Evolutionary conservation across 2,888 invertebrate species (phyloP), one percentile per base, ranked within the genome.

Genomic region (Neuroscelio doddi): DNA sequence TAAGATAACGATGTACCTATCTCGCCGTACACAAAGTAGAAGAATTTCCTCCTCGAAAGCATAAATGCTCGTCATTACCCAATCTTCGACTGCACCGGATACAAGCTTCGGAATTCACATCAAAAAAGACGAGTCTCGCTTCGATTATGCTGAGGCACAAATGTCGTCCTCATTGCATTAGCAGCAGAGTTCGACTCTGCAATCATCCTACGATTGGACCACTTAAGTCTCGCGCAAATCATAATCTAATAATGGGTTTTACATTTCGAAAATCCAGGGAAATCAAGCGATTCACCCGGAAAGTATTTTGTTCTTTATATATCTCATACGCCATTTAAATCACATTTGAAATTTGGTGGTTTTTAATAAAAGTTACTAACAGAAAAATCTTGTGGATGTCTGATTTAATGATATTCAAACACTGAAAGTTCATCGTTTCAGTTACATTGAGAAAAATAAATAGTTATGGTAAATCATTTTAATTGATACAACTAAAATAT

Each of bases 1-100:
- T 77, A 76, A 79, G 79, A 79, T 79, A 75, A 69, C 75, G 72
- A 76, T 74, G 75, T 50, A 74, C 70, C 68, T 52, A 52, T 46
- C 55, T 58, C 57, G 58, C 32, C 14, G 26, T 57, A 45, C 51
- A 36, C 39, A 30, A 41, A 51, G n/a, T n/a, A n/a, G 45, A 41
- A 42, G 52, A 52, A 53, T 41, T 14, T 45, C 58, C 53, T 64
- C 50, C 58, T 45, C 42, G 17, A 26, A 42, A 30, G 38, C 44
- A 49, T 29, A 42, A 52, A 50, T 50, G 32, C 50, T 47, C 50
- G 56, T 59, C 64, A 50, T 59, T 51, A 52, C 10, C 38, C 38
- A 38, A 38, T 38, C 38, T 15, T 7, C 17, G 17, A 38, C 16
- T 38, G 38, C 38, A 38, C 38, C 17, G 38, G 38, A 38, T 38